Evolutionary conservation across 1,140 invertebrate species (phyloP).

Genomic region (Bicyclus anynana): DNA sequence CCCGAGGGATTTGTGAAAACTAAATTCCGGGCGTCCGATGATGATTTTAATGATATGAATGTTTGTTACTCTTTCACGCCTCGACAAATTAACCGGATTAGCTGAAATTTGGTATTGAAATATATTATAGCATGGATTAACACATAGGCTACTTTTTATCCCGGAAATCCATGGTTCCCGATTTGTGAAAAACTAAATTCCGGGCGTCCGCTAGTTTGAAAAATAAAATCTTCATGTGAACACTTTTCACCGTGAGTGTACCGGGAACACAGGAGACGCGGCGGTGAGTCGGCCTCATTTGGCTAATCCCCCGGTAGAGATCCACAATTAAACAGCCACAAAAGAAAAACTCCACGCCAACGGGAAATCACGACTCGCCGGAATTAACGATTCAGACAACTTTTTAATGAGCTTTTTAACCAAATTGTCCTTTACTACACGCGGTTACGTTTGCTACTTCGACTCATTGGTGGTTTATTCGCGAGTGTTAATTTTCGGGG

Average conservation of each 20-base stretch:
- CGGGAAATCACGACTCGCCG: constrained; percentile 59
- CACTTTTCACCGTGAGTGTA: constrained; percentile 32
- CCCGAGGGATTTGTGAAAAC: no score
- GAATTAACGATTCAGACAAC: constrained; percentile 56
- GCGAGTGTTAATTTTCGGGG: no score
- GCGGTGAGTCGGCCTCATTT: constrained; percentile 62
- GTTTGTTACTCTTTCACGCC: no score
- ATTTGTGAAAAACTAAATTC: no score
- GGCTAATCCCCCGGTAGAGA: constrained; percentile 59
- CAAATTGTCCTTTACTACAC: constrained; percentile 30
- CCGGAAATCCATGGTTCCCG: no score
- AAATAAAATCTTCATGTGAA: background rate
- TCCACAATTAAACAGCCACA: constrained; percentile 66
- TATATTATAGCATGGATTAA: no score
- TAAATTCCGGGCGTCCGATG: no score
- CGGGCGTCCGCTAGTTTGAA: background rate
- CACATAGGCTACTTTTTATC: no score
- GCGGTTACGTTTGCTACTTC: background rate
- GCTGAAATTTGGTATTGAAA: no score
- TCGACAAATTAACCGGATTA: no score
- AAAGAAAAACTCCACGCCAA: constrained; percentile 49
- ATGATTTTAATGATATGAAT: no score
- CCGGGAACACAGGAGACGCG: constrained; percentile 27
- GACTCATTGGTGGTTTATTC: background rate
- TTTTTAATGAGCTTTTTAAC: constrained; percentile 64